Conservation (phyloP, 2,113 vertebrate species). For the Corythoichthys haematopterus region DNA sequence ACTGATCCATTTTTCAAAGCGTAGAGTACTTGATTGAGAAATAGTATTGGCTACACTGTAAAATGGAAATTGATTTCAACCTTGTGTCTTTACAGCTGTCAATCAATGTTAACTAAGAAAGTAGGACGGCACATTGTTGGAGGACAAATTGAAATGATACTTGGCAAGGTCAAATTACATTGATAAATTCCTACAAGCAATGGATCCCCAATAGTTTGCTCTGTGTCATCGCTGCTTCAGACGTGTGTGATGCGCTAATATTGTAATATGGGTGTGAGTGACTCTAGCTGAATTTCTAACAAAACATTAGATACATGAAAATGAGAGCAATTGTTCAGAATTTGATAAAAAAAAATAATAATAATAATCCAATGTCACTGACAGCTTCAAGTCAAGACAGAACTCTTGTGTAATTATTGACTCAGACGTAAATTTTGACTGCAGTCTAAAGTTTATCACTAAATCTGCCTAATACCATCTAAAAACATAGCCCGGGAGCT, state of each 20-base stretch:
- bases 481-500: too few species aligned
- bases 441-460: too few species aligned
- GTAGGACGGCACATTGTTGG: background rate
- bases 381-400: background rate
- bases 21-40: background rate
- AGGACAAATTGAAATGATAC: background rate
- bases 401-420: too few species aligned
- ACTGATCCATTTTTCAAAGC: background rate
- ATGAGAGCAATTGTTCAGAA: conserved; percentile 20
- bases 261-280: conserved; percentile 8
- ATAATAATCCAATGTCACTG: background rate
- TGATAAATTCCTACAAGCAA: conserved; percentile 1
- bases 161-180: background rate
- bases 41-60: background rate
- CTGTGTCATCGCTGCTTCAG: conserved; percentile 22
- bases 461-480: too few species aligned
- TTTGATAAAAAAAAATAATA: conserved; percentile 4
- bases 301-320: conserved; percentile 27
- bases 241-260: conserved; percentile 20
- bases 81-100: background rate
- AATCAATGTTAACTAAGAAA: background rate
- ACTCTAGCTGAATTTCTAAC: conserved; percentile 30
- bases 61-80: background rate
- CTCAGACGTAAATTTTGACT: too few species aligned
- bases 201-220: conserved; percentile 15